A percentile compares a stretch with the other conserved stretches of the same genome.
phyloP scores from a whole-genome alignment of 2,113 vertebrate species.

The Clupea harengus region DNA sequence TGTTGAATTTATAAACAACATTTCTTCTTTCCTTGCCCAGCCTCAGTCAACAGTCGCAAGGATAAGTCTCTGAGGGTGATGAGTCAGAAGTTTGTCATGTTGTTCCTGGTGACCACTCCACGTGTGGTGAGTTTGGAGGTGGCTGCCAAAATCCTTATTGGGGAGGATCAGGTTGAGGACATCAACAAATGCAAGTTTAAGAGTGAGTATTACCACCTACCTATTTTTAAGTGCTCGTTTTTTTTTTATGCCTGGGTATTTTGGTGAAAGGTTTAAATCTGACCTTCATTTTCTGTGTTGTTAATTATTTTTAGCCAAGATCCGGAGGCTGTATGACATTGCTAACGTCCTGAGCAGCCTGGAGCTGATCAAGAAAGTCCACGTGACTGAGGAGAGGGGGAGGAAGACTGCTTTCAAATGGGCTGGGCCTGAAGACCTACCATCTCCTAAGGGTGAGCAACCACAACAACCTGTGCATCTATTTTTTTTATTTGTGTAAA shows the following conservation, averaged over 20 bases:
- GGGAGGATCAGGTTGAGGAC: slow-evolving; percentile 86
- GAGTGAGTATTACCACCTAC: slow-evolving; percentile 77
- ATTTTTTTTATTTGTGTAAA: not conserved
- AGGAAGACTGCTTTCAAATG: slow-evolving; percentile 97
- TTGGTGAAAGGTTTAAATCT: not conserved
- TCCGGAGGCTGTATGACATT: slow-evolving; percentile 93
- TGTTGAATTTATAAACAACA: not conserved
- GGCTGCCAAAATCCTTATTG: slow-evolving; percentile 94
- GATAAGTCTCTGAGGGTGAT: slow-evolving; percentile 95
- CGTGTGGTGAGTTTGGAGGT: slow-evolving; percentile 89
- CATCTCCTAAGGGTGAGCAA: slow-evolving; percentile 68
- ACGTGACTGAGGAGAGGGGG: slow-evolving; percentile 85
- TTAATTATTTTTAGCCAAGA: slow-evolving; percentile 80
- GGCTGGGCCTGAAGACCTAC: slow-evolving; percentile 83
- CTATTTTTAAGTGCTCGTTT: not conserved
- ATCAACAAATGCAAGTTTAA: slow-evolving; percentile 97
- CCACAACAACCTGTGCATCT: not conserved
- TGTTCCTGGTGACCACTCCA: slow-evolving; percentile 89
- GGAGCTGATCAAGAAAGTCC: slow-evolving; percentile 93
- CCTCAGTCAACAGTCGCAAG: slow-evolving; percentile 90
- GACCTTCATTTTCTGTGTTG: not conserved
- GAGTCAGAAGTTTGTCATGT: slow-evolving; percentile 99
- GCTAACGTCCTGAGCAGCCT: slow-evolving; percentile 95
- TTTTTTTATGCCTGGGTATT: slow-evolving; percentile 20
- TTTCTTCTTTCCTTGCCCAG: slow-evolving; percentile 60